Base-by-base conservation (phyloP, 2,113 vertebrate genomes). In the Podilymbus podiceps region DNA sequence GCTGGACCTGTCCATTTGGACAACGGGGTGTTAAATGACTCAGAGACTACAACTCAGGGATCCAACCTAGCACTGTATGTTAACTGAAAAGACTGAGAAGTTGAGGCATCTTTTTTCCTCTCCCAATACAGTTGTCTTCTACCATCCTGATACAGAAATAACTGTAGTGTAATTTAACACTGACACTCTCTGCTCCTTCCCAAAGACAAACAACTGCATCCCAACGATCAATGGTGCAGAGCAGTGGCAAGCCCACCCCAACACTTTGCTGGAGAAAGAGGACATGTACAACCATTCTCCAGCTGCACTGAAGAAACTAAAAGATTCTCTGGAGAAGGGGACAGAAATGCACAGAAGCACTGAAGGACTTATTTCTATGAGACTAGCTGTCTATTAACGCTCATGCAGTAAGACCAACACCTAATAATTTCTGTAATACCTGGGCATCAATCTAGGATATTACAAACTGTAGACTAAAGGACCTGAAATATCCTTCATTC, bases 201-300 rank as follows among this genome's bases (percentile, higher is more conserved):
- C 33, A 52, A n/a, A 71, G 50, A 85, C 4, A 53, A 93, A 49
- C 21, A 87, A 58, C 27, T 47, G 17, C 22, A 28, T 88, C 44
- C 24, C 44, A 89, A 35, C 23, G 66, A 63, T 18, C 56, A 11
- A 13, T 11, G 16, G 59, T 15, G 38, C 25, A 33, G 20, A 87
- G 33, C 55, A 44, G 24, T 16, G 27, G 24, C 12, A 55, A 86
- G 46, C 22, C 44, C 38, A 58, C 35, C 28, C 28, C 62, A 58
- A 28, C 5, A 2, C n/a, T 88, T 75, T 64, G 6, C 50, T 63
- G 10, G n/a, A 67, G n/a, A 55, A 88, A 64, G n/a, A 44, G 66
- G 14, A 28, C 2, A 20, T 0, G 6, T 21, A 80, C 17, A 75
- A 28, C 1, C 2, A 11, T 90, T n/a, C 6, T 58, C 38, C 49